Percentiles rank a stretch among this genome's conserved stretches.
Conservation (phyloP, 2,797 vertebrate species). For the Tangara arthus region DNA sequence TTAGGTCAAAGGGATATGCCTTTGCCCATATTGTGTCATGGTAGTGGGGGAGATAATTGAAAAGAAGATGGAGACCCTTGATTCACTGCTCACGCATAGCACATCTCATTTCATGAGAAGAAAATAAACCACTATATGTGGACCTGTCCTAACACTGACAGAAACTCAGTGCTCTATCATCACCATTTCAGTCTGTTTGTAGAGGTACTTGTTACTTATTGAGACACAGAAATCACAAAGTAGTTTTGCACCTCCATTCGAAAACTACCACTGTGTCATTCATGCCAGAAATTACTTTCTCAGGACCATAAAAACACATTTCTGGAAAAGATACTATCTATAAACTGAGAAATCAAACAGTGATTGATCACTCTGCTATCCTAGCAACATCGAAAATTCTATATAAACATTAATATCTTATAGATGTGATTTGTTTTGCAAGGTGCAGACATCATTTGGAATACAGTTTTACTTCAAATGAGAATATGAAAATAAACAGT, state of each 20-base stretch:
- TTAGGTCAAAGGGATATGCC: not conserved
- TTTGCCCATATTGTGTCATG: not conserved
- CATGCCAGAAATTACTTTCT: not conserved
- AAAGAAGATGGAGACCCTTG: not conserved
- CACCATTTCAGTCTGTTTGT: not conserved
- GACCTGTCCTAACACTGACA: not conserved
- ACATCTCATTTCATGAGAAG: not conserved
- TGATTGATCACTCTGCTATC: not conserved
- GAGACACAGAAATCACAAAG: not conserved
- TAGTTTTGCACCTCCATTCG: not conserved
- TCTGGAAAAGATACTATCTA: not conserved
- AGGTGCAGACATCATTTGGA: not conserved
- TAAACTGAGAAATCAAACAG: not conserved
- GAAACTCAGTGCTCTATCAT: not conserved
- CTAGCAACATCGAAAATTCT: not conserved
- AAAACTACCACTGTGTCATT: not conserved
- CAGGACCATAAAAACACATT: not conserved
- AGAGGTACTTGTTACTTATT: not conserved
- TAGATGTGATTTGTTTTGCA: not conserved
- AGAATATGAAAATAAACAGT: not conserved
- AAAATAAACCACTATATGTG: not conserved
- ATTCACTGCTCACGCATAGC: not conserved
- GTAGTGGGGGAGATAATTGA: not conserved
- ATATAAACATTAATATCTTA: not conserved
- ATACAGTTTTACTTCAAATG: not conserved